Evolutionary conservation across 2,888 invertebrate genomes (phyloP), one percentile per base, ranked within the genome.

Genomic region (Apotomis turbidana): DNA sequence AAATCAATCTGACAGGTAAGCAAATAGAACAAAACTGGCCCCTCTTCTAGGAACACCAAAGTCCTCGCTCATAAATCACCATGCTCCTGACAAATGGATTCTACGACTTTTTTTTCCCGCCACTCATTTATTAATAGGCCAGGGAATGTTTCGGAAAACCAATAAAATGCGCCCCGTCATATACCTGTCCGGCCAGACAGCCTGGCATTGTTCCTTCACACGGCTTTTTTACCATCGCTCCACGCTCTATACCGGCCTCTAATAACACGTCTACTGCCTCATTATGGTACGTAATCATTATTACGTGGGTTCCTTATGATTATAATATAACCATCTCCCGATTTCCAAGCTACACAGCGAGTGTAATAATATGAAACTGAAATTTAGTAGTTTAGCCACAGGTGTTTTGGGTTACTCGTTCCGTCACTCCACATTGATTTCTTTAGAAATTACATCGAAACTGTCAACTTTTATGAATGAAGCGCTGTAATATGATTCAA

Each of bases 161-260:
- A 91, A 93, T 93, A 93, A 93, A 93, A 93, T 92, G 90, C 87
- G 93, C 93, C 91, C 89, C 88, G 93, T 93, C 93, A 93, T 92
- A 93, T 93, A 93, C 93, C 93, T 93, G 93, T 92, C 93, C 81
- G 83, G 83, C 77, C 89, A 93, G 93, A 93, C 93, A 88, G 93
- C 93, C 88, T 90, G 93, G 89, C 92, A 85, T 93, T 93, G 92
- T 93, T 88, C 87, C 85, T 83, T 85, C 76, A 78, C 79, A 77
- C 78, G 74, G 76, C 77, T 81, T 82, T 81, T 83, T 74, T 78
- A 81, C 78, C 75, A 81, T 81, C 83, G 81, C 81, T 78, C 78
- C 80, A 78, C 74, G 74, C 78, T 77, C 77, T 83, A 78, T 80
- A 78, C 78, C 80, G 77, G 76, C 78, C 78, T 78, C 76, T 77